A percentile compares a stretch with the other conserved stretches of the same genome.
Conservation (phyloP, 2,113 vertebrate genomes). For the Mionectes macconnelli region DNA sequence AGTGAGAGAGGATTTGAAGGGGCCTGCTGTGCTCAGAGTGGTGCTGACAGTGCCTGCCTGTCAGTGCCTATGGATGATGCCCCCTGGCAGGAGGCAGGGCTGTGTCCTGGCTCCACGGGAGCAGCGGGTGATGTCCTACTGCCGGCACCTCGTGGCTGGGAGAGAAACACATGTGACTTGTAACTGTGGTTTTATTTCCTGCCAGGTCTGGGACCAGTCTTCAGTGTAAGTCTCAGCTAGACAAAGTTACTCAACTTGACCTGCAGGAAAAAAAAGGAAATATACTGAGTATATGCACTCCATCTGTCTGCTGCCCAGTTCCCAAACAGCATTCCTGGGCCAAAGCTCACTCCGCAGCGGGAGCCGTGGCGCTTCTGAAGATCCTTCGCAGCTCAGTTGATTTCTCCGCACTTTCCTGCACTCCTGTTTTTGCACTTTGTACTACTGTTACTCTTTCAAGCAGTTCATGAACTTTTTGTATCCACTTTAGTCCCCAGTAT, state of each 20-base stretch:
- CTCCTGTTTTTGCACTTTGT: constrained; percentile 75
- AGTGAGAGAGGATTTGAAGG: neutral
- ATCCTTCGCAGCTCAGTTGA: constrained; percentile 52
- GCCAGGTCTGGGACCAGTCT: constrained; percentile 89
- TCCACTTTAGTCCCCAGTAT: constrained; percentile 64
- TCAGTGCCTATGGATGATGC: neutral
- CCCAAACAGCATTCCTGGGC: constrained; percentile 26
- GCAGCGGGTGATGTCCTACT: neutral
- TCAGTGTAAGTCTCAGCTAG: constrained; percentile 86
- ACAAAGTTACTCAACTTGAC: constrained; percentile 58
- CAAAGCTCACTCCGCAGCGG: neutral
- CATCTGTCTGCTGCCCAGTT: constrained; percentile 25
- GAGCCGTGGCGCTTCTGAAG: constrained; percentile 2
- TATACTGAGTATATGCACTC: constrained; percentile 54
- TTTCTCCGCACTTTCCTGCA: constrained; percentile 69
- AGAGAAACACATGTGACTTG: neutral
- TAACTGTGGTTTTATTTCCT: constrained; percentile 4
- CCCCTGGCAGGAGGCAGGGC: neutral
- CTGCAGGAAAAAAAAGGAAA: constrained; percentile 74
- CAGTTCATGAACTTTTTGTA: constrained; percentile 75
- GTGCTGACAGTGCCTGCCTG: neutral
- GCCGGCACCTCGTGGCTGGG: neutral
- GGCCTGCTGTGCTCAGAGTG: neutral
- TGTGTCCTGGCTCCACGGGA: neutral
- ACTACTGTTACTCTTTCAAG: constrained; percentile 70